These are phyloP conservation scores for Bembecia ichneumoniformis DNA, from an alignment of 2,888 invertebrate species.

Conservation along the genomic window DNA sequence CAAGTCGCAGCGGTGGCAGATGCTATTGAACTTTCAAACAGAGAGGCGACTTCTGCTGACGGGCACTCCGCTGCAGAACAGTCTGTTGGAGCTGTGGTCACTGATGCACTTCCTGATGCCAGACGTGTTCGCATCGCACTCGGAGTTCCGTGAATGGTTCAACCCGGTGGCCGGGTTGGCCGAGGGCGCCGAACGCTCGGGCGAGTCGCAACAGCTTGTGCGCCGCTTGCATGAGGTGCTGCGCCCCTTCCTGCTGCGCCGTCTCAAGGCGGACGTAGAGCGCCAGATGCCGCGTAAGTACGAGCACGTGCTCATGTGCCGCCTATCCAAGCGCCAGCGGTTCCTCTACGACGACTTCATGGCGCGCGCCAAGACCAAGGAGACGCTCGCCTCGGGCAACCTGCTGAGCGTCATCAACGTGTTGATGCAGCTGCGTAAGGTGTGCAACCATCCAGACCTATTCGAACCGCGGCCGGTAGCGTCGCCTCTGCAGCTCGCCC, in stretches of 20 bases:
- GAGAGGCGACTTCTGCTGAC: slow-evolving; percentile 92
- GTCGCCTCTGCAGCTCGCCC: slow-evolving; percentile 93
- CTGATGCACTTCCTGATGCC: slow-evolving; percentile 99
- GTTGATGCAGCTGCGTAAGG: slow-evolving; percentile 96
- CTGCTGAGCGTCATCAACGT: slow-evolving; percentile 96
- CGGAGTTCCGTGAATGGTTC: slow-evolving; percentile 99
- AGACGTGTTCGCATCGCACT: slow-evolving; percentile 94
- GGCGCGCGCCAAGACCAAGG: slow-evolving; percentile 94
- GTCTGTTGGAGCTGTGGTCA: slow-evolving; percentile 97
- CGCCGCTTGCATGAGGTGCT: slow-evolving; percentile 64
- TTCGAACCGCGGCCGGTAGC: slow-evolving; percentile 96
- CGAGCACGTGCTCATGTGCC: slow-evolving; percentile 94
- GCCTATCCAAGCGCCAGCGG: slow-evolving; percentile 95
- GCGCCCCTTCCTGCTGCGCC: slow-evolving; percentile 91
- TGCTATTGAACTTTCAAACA: slow-evolving; percentile 93
- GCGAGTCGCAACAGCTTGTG: slow-evolving; percentile 36
- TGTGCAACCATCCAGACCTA: slow-evolving; percentile 98
- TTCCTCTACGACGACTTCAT: slow-evolving; percentile 99
- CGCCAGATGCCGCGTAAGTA: slow-evolving; percentile 96
- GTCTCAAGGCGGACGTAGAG: slow-evolving; percentile 95
- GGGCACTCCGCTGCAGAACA: slow-evolving; percentile 96
- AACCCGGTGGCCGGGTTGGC: slow-evolving; percentile 94
- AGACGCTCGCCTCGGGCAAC: slow-evolving; percentile 93
- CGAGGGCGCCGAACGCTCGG: slow-evolving; percentile 29
- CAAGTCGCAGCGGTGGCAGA: slow-evolving; percentile 98